Percentiles rank a stretch among this genome's conserved stretches.
Evolutionary conservation across 2,888 invertebrate genomes (phyloP).

Genomic region (Xestia rhomboidea): DNA sequence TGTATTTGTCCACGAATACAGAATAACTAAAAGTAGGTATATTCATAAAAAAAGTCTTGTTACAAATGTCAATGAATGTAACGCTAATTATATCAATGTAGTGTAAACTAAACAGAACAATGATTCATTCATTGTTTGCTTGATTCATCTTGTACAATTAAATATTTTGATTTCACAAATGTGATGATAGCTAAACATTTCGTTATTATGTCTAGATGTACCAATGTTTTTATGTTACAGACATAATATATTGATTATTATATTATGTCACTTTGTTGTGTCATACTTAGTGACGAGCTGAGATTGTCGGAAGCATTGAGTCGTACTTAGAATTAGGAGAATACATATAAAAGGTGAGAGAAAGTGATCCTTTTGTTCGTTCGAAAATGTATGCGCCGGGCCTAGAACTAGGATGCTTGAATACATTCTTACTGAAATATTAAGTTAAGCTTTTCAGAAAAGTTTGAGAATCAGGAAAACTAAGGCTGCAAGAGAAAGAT

Average conservation of each 20-base stretch:
- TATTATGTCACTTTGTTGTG: not conserved
- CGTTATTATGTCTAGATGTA: slow-evolving; percentile 26
- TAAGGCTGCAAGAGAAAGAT: not conserved
- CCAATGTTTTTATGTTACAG: slow-evolving; percentile 20
- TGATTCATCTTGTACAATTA: slow-evolving; percentile 33
- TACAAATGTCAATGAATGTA: slow-evolving; percentile 9
- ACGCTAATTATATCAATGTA: slow-evolving; percentile 2
- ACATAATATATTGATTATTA: slow-evolving; percentile 4
- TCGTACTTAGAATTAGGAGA: not conserved
- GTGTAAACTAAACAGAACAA: slow-evolving; percentile 14
- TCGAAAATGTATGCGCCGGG: not conserved
- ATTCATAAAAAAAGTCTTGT: not conserved
- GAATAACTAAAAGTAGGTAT: not conserved
- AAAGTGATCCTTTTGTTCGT: not conserved
- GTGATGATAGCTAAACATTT: slow-evolving; percentile 7
- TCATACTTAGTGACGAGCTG: not conserved
- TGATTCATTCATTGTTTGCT: slow-evolving; percentile 37
- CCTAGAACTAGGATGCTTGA: not conserved
- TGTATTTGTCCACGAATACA: not conserved
- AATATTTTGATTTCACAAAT: slow-evolving; percentile 45
- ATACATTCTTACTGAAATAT: not conserved
- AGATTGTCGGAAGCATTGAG: no score
- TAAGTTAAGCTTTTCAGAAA: not conserved
- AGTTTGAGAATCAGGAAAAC: not conserved
- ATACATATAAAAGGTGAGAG: not conserved